Percentiles rank a stretch among this genome's conserved stretches.
Evolutionary conservation across 1,140 invertebrate genomes (phyloP).

Genomic region (Paramacrobiotus metropolitanus): DNA sequence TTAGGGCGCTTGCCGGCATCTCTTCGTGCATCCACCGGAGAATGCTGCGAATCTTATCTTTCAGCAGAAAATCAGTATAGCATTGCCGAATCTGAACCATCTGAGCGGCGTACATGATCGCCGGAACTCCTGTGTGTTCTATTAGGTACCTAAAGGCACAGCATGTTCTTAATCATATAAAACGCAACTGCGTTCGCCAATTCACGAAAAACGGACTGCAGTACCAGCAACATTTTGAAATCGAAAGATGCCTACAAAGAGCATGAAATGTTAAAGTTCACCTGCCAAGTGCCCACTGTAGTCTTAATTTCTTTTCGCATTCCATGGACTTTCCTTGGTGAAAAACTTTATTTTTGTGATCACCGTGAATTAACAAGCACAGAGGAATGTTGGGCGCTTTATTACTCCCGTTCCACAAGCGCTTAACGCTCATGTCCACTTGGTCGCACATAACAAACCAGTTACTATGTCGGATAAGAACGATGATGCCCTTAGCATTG

Average conservation of each 20-base stretch:
- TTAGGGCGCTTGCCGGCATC: neutral
- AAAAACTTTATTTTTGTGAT: neutral
- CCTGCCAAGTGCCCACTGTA: neutral
- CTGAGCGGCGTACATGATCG: neutral
- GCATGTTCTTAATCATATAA: too few species aligned
- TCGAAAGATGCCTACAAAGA: too few species aligned
- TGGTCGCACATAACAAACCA: neutral
- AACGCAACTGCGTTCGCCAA: too few species aligned
- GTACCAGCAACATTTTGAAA: too few species aligned
- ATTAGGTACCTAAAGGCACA: too few species aligned
- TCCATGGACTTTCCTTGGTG: neutral
- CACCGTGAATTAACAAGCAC: neutral
- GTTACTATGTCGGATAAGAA: neutral
- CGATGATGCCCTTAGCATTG: neutral
- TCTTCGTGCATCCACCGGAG: neutral
- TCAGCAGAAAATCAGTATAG: neutral
- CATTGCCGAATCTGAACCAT: neutral
- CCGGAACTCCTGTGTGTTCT: neutral
- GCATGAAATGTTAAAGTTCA: too few species aligned
- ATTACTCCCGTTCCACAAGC: neutral
- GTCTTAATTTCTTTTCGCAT: neutral
- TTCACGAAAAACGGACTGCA: too few species aligned
- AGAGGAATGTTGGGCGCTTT: neutral
- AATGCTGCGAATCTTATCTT: neutral
- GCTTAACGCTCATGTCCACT: neutral